Base-by-base conservation (phyloP, 1,140 invertebrate species). In the Neodiprion lecontei region DNA sequence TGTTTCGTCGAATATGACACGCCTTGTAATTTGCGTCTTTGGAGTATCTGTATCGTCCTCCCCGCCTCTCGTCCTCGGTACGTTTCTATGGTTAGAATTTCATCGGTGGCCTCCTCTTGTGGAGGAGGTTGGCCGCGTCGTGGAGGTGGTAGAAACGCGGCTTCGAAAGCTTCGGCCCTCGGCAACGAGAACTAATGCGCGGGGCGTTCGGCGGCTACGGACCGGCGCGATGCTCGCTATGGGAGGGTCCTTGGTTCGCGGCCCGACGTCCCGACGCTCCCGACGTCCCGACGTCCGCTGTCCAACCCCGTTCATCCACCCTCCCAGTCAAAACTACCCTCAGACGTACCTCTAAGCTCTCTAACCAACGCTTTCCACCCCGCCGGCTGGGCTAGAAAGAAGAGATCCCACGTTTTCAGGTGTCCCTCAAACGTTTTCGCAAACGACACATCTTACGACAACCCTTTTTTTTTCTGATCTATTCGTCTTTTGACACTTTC, bases 161-260 rank as follows among this genome's bases (percentile, higher is more conserved):
- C 53, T 61, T 61, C 53, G 53, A 61, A 61, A 8, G 53, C 53
- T 61, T 61, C 53, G 53, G 53, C 9, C n/a, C 53, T 61, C 11
- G 53, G 53, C 53, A 14, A 61, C n/a, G 53, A 61, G n/a, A 61
- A 61, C 53, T 61, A 12, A 17, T 61, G 53, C 53, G 53, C 53
- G 53, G 53, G 53, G 53, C 53, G 53, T 61, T 61, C 84, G 84
- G 82, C 81, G 86, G 82, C 82, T 61, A 61, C 83, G 84, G 87
- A 88, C 87, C 86, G 86, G 87, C 87, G 88, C 86, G 86, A 83
- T 88, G 85, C 86, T 88, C 86, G 82, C 78, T 78, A 86, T 88
- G 87, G 87, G 87, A 88, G 87, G 87, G 86, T 80, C 87, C 86
- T 79, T 12, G 74, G 73, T 83, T 84, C 81, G 81, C 80, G 85